A percentile compares a stretch with the other conserved stretches of the same genome.
phyloP scores from a whole-genome alignment of 2,888 invertebrate genomes.

The Brachyptera putata region DNA sequence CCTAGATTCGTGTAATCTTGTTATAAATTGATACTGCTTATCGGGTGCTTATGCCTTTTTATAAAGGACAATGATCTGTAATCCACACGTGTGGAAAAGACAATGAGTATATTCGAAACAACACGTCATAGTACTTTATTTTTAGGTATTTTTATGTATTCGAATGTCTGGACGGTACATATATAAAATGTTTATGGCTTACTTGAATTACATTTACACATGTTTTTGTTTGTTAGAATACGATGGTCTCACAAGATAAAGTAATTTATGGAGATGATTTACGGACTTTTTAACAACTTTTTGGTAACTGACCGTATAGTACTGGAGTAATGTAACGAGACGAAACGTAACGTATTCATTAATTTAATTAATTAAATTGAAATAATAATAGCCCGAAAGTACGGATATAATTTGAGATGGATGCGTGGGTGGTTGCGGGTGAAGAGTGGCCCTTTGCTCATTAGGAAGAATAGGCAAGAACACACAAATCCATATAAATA shows the following conservation, averaged over 20 bases:
- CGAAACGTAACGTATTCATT: slow-evolving; percentile 2
- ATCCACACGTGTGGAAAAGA: background rate
- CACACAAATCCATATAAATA: too few relatives aligned
- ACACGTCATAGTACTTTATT: background rate
- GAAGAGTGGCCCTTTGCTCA: background rate
- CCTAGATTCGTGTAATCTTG: background rate
- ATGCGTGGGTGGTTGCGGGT: slow-evolving; percentile 1
- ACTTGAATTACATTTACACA: background rate
- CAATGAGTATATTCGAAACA: background rate
- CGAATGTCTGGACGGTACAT: background rate
- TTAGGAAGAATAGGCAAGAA: too few relatives aligned
- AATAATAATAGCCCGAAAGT: slow-evolving; percentile 14
- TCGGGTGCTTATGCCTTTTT: background rate
- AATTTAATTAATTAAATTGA: slow-evolving; percentile 12
- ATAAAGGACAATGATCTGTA: background rate
- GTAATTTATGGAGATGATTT: slow-evolving; percentile 10
- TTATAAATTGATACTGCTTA: background rate
- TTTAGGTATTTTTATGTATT: too few relatives aligned
- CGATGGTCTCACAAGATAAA: slow-evolving; percentile 15
- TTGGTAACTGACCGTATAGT: slow-evolving; percentile 16
- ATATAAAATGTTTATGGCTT: background rate
- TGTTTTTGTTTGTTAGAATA: background rate
- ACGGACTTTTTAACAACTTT: slow-evolving; percentile 20
- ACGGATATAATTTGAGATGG: background rate
- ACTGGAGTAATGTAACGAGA: too few relatives aligned